Evolutionary conservation across 2,888 invertebrate genomes (phyloP).

Genomic region (Tetranychus truncatus): DNA sequence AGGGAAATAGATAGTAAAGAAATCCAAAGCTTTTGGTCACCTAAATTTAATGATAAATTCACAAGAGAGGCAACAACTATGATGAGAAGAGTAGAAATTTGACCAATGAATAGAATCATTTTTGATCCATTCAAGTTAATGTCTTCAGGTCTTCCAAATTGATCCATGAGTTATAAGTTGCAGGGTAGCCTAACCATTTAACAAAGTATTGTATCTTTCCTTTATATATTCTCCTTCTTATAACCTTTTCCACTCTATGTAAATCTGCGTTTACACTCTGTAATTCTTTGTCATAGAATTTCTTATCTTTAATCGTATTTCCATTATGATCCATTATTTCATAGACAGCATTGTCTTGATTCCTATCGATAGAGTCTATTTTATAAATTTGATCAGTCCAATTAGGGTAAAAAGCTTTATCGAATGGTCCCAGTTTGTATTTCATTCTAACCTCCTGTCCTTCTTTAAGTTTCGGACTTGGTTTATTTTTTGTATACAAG

Average conservation of each 20-base stretch:
- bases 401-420: slow-evolving; percentile 3
- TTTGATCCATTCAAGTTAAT: neutral
- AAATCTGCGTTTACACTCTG: neutral
- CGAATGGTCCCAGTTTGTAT: too few species aligned
- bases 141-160: neutral
- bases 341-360: neutral
- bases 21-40: neutral
- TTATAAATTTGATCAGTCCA: neutral
- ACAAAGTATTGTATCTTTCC: neutral
- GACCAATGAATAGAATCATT: neutral
- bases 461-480: too few species aligned
- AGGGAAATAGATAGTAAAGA: neutral
- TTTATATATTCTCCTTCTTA: neutral
- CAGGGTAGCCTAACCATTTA: neutral
- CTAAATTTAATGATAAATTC: neutral
- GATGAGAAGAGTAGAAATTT: neutral
- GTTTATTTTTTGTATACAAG: neutral
- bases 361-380: neutral
- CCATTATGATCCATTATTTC: neutral
- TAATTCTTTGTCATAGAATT: neutral
- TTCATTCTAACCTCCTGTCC: too few species aligned
- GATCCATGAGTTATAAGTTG: neutral
- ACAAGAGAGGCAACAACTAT: neutral
- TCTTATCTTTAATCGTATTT: neutral
- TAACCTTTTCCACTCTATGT: neutral